These are phyloP conservation scores for Baccha elongata DNA, from an alignment of 2,888 invertebrate species.

Conservation along the genomic window DNA sequence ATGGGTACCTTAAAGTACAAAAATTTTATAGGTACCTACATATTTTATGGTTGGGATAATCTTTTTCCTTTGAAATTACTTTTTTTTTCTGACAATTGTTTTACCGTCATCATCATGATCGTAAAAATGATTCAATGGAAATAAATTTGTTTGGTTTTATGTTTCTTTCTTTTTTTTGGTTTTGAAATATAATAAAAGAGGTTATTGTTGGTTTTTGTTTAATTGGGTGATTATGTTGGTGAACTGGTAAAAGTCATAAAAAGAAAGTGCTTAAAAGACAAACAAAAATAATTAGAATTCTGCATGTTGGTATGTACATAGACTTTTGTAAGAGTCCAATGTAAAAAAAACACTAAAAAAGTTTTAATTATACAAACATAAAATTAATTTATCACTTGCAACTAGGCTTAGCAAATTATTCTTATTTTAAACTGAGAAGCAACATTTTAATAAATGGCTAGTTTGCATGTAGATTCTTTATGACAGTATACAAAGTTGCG, in stretches of 20 bases:
- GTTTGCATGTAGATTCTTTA: too few relatives aligned
- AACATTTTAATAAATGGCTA: too few relatives aligned
- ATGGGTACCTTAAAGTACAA: too few relatives aligned
- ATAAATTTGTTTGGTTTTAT: not conserved
- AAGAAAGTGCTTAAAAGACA: not conserved
- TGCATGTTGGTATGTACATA: not conserved
- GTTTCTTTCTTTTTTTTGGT: not conserved
- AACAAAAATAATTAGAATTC: not conserved
- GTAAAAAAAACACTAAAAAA: too few relatives aligned
- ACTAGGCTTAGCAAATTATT: too few relatives aligned
- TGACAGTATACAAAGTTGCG: too few relatives aligned
- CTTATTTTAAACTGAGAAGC: too few relatives aligned
- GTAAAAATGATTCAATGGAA: conserved; percentile 9
- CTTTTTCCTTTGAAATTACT: not conserved
- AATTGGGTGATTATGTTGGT: conserved; percentile 3
- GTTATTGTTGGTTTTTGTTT: not conserved
- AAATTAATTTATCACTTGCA: too few relatives aligned
- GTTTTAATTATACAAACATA: too few relatives aligned
- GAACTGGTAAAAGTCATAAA: conserved; percentile 3
- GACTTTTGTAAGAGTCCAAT: too few relatives aligned
- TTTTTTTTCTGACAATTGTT: conserved; percentile 3
- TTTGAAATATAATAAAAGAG: not conserved
- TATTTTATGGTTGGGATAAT: not conserved
- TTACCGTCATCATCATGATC: not conserved
- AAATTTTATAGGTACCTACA: too few relatives aligned